These are phyloP conservation scores for Ginglymostoma cirratum DNA, from an alignment of 2,113 vertebrate genomes.

Conservation along the genomic window DNA sequence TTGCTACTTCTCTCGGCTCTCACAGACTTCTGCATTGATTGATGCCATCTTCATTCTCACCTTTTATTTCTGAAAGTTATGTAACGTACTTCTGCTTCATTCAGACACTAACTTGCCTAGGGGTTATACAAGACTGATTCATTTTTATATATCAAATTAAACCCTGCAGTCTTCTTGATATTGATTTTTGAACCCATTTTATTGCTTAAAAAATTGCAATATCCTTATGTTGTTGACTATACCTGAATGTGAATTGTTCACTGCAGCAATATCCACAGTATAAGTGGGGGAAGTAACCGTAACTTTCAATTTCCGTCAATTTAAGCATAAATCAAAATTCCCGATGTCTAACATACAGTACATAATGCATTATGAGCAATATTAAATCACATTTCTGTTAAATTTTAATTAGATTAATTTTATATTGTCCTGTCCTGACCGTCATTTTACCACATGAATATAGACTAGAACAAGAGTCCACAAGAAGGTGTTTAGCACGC, in stretches of 20 bases:
- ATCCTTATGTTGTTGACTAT: not conserved
- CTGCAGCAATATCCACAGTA: not conserved
- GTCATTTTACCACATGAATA: not conserved
- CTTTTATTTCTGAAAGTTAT: not conserved
- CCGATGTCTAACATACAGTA: too few relatives aligned
- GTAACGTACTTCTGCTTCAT: not conserved
- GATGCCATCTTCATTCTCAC: slow-evolving; percentile 9
- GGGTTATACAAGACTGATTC: slow-evolving; percentile 22
- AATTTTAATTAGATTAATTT: not conserved
- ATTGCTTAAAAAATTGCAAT: slow-evolving; percentile 29
- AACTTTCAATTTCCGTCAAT: not conserved
- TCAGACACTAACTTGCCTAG: not conserved
- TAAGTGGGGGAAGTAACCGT: not conserved
- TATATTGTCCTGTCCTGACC: not conserved
- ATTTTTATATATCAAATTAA: not conserved
- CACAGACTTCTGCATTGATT: not conserved
- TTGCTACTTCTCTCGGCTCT: not conserved
- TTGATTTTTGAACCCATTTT: slow-evolving; percentile 19
- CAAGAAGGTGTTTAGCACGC: too few relatives aligned
- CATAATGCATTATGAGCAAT: not conserved
- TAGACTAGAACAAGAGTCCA: too few relatives aligned
- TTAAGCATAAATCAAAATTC: not conserved
- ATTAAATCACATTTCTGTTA: not conserved
- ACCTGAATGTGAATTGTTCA: slow-evolving; percentile 3
- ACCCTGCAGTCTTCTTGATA: slow-evolving; percentile 23